These are phyloP conservation scores for Drosophila saltans DNA, from an alignment of 1,140 invertebrate genomes.

Conservation along the genomic window DNA sequence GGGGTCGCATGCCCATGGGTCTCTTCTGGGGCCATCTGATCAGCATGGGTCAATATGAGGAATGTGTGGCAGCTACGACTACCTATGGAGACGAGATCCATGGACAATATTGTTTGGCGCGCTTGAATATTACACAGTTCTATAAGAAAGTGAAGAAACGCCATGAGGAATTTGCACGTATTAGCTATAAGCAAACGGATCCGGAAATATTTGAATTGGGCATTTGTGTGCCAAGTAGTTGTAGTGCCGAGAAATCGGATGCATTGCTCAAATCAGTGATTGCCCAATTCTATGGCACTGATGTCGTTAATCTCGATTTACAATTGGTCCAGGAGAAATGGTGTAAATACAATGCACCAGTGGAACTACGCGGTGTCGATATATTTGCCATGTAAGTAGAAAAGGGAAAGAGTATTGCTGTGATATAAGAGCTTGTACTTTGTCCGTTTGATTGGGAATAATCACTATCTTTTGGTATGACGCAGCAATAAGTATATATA, in stretches of 20 bases:
- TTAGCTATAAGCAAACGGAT: slow-evolving; percentile 66
- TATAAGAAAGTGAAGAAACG: slow-evolving; percentile 56
- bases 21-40: slow-evolving; percentile 75
- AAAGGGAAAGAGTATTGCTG: too few species aligned
- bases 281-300: slow-evolving; percentile 42
- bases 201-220: slow-evolving; percentile 72
- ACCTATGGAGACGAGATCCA: slow-evolving; percentile 50
- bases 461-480: too few species aligned
- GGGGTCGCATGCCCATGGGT: slow-evolving; percentile 75
- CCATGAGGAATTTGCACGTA: slow-evolving; percentile 44
- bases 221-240: slow-evolving; percentile 68
- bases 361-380: slow-evolving; percentile 66
- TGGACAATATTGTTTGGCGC: slow-evolving; percentile 72
- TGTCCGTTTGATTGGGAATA: background rate
- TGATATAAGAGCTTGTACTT: too few species aligned
- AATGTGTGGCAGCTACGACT: slow-evolving; percentile 65
- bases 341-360: slow-evolving; percentile 69
- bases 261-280: slow-evolving; percentile 52
- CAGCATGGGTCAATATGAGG: slow-evolving; percentile 78
- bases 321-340: slow-evolving; percentile 52
- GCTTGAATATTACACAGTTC: slow-evolving; percentile 63
- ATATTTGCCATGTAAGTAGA: slow-evolving; percentile 77
- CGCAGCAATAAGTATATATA: too few species aligned
- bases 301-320: slow-evolving; percentile 25
- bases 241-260: slow-evolving; percentile 56